Conservation (phyloP, 2,797 vertebrate species). For the Etheostoma nigrum region DNA sequence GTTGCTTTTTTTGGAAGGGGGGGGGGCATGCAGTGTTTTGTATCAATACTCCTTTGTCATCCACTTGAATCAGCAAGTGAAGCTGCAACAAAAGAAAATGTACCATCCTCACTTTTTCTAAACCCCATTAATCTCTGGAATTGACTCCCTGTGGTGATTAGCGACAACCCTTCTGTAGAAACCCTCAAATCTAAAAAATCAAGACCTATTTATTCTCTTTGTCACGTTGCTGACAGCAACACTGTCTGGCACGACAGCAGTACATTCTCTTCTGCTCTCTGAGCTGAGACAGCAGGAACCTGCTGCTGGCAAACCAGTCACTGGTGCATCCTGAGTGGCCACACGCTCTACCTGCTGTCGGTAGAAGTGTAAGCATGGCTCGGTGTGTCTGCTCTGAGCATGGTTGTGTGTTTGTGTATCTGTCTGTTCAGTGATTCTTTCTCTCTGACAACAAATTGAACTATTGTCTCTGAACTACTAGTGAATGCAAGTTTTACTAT, state of each 20-base stretch:
- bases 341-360: slow-evolving; percentile 27
- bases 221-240: slow-evolving; percentile 43
- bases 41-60: slow-evolving; percentile 9
- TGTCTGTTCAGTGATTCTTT: slow-evolving; percentile 14
- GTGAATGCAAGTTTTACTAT: neutral
- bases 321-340: slow-evolving; percentile 25
- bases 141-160: slow-evolving; percentile 33
- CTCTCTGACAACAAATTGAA: slow-evolving; percentile 6
- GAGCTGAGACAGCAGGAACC: slow-evolving; percentile 53
- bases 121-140: neutral
- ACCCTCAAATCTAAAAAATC: slow-evolving; percentile 32
- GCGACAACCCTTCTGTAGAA: slow-evolving; percentile 10
- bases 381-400: slow-evolving; percentile 6
- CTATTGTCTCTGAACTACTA: neutral
- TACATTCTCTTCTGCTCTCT: neutral
- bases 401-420: neutral
- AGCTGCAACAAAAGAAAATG: slow-evolving; percentile 1
- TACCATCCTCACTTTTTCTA: slow-evolving; percentile 15
- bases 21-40: neutral
- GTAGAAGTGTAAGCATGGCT: neutral
- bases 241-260: slow-evolving; percentile 18
- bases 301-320: no score
- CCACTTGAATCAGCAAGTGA: neutral
- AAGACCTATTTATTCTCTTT: slow-evolving; percentile 43
- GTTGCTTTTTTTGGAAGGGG: no score